Evolutionary conservation across 2,113 vertebrate species (phyloP).

Genomic region (Xyliphius kryptos): DNA sequence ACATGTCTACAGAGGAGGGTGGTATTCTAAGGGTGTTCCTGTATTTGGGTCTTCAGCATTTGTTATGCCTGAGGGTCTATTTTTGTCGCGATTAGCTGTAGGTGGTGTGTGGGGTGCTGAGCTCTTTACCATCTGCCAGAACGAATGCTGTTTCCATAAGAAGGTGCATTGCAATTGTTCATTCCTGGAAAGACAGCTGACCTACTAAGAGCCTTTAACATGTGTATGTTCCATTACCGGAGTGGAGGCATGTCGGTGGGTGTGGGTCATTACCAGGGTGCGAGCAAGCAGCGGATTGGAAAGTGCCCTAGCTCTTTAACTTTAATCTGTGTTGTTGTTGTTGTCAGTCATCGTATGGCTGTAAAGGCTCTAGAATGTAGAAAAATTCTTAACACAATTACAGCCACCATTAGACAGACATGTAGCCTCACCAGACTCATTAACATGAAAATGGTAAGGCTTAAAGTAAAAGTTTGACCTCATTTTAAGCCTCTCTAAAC

Average conservation of each 20-base stretch:
- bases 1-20: not conserved
- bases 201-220: not conserved
- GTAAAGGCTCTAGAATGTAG: not conserved
- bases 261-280: not conserved
- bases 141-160: constrained; percentile 15
- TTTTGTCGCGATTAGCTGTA: constrained; percentile 24
- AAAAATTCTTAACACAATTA: not conserved
- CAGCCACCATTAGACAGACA: not conserved
- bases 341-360: not conserved
- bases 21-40: constrained; percentile 1
- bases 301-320: not conserved
- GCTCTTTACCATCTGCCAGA: constrained; percentile 5
- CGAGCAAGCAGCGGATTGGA: not conserved
- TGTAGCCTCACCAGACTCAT: constrained; percentile 21
- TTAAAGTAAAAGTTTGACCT: not conserved
- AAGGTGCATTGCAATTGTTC: not conserved
- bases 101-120: constrained; percentile 27
- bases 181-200: constrained; percentile 20
- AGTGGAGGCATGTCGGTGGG: not conserved
- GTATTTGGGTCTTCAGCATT: not conserved
- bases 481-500: not conserved
- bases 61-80: constrained; percentile 3
- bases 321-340: not conserved
- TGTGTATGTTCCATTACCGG: not conserved
- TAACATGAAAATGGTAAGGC: constrained; percentile 41